Conservation (phyloP, 1,140 invertebrate genomes). For the Drosophila willistoni region DNA sequence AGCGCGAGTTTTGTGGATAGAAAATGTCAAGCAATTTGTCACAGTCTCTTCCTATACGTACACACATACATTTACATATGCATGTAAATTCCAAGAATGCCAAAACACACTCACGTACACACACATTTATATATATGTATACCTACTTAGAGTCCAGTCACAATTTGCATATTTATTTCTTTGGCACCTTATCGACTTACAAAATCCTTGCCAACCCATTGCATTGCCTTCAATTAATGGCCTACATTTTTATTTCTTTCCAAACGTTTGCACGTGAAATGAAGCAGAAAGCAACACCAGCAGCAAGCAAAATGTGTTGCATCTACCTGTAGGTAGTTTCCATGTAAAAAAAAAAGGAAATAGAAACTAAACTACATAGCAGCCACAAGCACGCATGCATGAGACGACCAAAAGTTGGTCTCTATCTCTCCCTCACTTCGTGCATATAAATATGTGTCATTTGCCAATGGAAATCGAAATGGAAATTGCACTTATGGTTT, state of each 20-base stretch:
- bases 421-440: conserved; percentile 13
- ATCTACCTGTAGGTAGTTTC: background rate
- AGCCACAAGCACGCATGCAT: conserved; percentile 32
- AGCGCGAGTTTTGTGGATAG: conserved; percentile 31
- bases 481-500: conserved; percentile 26
- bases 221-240: conserved; percentile 65
- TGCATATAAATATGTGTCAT: conserved; percentile 49
- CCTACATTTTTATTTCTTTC: conserved; percentile 70
- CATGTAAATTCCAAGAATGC: too few species aligned
- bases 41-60: conserved; percentile 14
- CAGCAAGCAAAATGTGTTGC: conserved; percentile 56
- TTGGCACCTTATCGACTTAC: conserved; percentile 40
- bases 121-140: background rate
- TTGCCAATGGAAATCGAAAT: conserved; percentile 67
- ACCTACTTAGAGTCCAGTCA: conserved; percentile 38
- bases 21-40: conserved; percentile 61
- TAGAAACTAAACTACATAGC: conserved; percentile 25
- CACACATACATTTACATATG: background rate
- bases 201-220: conserved; percentile 10
- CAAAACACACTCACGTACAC: background rate
- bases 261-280: conserved; percentile 75
- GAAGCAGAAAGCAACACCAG: conserved; percentile 56
- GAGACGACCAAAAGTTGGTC: conserved; percentile 13
- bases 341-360: background rate
- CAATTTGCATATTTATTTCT: conserved; percentile 60